phyloP scores from a whole-genome alignment of 2,113 vertebrate genomes.

The Mastomys natalensis region DNA sequence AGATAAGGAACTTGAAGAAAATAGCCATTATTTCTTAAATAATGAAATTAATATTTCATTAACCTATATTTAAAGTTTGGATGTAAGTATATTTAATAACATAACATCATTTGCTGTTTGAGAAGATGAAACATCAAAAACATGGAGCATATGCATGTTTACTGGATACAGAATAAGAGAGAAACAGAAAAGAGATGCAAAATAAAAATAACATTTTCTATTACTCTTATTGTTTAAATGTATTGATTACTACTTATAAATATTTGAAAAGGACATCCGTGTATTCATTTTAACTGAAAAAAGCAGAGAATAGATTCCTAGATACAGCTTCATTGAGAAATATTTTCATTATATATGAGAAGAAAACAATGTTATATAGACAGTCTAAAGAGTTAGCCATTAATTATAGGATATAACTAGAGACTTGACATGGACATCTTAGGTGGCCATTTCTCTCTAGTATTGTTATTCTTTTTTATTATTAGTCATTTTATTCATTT shows the following conservation, averaged over 20 bases:
- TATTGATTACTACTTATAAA: neutral
- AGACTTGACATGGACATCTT: neutral
- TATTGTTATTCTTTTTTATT: neutral
- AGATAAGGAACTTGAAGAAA: neutral
- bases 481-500: too few species aligned
- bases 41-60: neutral
- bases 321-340: neutral
- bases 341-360: neutral
- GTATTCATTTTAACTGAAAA: neutral
- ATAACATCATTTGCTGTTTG: neutral
- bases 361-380: neutral
- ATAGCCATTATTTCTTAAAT: too few species aligned
- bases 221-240: neutral
- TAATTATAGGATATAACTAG: neutral
- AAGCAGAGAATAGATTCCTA: neutral
- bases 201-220: neutral
- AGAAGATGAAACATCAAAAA: neutral
- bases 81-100: neutral
- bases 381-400: neutral
- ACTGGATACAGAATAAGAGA: neutral
- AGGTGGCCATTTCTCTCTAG: accelerated
- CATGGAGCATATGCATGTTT: accelerated
- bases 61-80: neutral
- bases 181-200: neutral
- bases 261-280: neutral